These are phyloP conservation scores for Emys orbicularis DNA, from an alignment of 2,797 vertebrate genomes.

Conservation along the genomic window DNA sequence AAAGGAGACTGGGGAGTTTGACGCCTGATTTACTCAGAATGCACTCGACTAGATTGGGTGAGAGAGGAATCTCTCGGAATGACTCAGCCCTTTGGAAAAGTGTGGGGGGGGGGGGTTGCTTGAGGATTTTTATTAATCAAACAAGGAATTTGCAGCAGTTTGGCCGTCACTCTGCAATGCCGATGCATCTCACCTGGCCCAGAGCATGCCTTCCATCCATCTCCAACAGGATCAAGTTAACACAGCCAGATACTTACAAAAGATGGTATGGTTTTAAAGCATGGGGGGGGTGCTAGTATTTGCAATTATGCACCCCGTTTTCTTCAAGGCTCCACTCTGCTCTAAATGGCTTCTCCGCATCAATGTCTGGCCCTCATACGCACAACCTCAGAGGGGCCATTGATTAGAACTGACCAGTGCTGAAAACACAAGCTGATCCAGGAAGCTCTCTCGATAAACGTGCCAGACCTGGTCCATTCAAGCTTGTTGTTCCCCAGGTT, in stretches of 20 bases:
- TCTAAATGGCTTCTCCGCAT: accelerated
- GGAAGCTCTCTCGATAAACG: neutral
- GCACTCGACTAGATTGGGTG: neutral
- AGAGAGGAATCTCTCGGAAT: neutral
- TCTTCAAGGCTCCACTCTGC: neutral
- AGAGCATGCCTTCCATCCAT: neutral
- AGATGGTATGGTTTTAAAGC: accelerated
- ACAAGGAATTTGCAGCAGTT: neutral
- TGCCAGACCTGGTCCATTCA: too few relatives aligned
- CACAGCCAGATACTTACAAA: accelerated
- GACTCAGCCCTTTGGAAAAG: neutral
- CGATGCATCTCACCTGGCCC: neutral
- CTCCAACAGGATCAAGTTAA: neutral
- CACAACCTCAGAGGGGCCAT: too few relatives aligned
- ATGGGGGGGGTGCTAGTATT: neutral
- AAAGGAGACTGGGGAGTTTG: neutral
- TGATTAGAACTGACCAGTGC: accelerated
- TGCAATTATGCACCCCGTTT: accelerated
- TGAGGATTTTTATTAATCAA: accelerated
- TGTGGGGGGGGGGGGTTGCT: neutral
- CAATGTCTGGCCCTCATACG: neutral
- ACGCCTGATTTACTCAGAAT: neutral
- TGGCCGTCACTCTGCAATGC: neutral
- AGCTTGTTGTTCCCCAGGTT: neutral
- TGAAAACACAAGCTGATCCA: accelerated